phyloP scores from a whole-genome alignment of 2,888 invertebrate species.

The Bursaphelenchus okinawaensis region DNA sequence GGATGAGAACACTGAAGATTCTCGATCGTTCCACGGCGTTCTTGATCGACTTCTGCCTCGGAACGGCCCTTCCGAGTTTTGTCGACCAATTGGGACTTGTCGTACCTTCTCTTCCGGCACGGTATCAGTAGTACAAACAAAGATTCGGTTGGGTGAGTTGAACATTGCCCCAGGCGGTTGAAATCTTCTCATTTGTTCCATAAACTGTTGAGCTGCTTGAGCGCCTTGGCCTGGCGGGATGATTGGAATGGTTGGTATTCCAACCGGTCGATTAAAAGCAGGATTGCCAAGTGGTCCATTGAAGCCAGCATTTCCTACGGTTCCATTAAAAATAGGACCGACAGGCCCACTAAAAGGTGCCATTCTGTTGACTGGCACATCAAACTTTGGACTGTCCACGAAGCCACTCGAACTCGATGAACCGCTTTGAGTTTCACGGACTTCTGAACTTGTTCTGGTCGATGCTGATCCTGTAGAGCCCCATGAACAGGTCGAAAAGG shows the following conservation, averaged over 20 bases:
- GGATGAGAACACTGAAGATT: not conserved
- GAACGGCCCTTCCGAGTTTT: not conserved
- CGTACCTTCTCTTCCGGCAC: not conserved
- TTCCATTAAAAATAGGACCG: no score
- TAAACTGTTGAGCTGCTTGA: not conserved
- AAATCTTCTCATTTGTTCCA: not conserved
- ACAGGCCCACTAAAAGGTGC: not conserved
- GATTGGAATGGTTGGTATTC: no score
- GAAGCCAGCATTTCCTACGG: no score
- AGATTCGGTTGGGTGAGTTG: not conserved
- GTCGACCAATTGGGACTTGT: not conserved
- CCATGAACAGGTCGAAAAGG: not conserved
- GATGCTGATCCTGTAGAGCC: not conserved
- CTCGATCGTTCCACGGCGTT: not conserved
- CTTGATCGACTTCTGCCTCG: not conserved
- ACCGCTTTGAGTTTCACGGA: not conserved
- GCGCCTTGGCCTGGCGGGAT: not conserved
- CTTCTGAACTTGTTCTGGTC: not conserved
- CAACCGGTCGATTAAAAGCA: no score
- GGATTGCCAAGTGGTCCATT: no score
- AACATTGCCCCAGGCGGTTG: not conserved
- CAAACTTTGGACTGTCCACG: not conserved
- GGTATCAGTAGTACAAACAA: not conserved
- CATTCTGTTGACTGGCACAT: not conserved
- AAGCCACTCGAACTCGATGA: not conserved